Percentiles rank a stretch among this genome's conserved stretches.
Evolutionary conservation across 2,113 vertebrate species (phyloP).

Genomic region (Typhlomys cinereus): DNA sequence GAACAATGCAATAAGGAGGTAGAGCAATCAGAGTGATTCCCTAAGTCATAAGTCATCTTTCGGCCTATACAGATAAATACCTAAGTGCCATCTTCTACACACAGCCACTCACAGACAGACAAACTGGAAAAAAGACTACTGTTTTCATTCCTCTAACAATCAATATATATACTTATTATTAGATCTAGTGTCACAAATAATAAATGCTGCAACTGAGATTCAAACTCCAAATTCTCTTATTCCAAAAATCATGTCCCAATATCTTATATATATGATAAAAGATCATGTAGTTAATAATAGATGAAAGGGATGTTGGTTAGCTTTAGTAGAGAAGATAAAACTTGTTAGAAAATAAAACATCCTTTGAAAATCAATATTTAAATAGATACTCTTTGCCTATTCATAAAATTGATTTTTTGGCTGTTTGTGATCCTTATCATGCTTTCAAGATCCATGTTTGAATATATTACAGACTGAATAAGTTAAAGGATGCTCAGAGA

Average conservation of each 20-base stretch:
- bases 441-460: constrained; percentile 35
- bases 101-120: no score
- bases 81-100: no score
- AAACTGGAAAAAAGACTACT: no score
- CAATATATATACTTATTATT: neutral
- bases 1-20: no score
- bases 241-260: neutral
- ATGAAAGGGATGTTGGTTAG: neutral
- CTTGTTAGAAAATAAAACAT: neutral
- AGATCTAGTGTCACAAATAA: neutral
- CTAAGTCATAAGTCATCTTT: no score
- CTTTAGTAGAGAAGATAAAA: neutral
- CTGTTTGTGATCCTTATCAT: neutral
- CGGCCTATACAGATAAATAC: no score
- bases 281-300: no score
- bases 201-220: neutral
- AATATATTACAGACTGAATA: constrained; percentile 43
- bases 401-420: constrained; percentile 26
- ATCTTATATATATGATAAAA: no score
- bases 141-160: no score
- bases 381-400: neutral
- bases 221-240: neutral
- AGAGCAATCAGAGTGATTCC: no score
- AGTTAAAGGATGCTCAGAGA: constrained; percentile 54
- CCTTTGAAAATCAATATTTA: neutral